Conservation (phyloP, 1,140 invertebrate genomes). For the Reticulitermes speratus region DNA sequence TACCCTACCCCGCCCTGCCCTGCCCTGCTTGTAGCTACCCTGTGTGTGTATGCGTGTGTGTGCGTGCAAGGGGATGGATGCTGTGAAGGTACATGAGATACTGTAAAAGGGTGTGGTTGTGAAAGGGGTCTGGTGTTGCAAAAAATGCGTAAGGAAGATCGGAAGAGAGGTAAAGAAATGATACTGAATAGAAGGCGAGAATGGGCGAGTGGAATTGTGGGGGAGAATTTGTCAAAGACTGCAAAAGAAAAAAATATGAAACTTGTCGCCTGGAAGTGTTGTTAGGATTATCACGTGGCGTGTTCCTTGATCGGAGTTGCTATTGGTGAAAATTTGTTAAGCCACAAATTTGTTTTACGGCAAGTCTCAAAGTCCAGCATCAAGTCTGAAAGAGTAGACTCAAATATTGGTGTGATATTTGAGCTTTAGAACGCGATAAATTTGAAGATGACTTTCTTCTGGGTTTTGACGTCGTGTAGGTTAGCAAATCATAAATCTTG, state of each 20-base stretch:
- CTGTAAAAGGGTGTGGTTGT: slow-evolving; percentile 4
- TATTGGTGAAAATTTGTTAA: too few relatives aligned
- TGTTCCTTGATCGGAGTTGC: too few relatives aligned
- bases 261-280: background rate
- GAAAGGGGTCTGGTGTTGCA: background rate
- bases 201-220: background rate
- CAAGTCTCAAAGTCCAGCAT: too few relatives aligned
- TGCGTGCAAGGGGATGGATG: background rate
- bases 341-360: too few relatives aligned
- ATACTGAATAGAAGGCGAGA: background rate
- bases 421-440: too few relatives aligned
- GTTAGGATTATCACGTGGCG: too few relatives aligned
- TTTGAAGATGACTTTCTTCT: too few relatives aligned
- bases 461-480: too few relatives aligned
- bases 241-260: background rate
- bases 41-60: background rate
- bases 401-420: too few relatives aligned
- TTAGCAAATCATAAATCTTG: too few relatives aligned
- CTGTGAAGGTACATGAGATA: background rate
- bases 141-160: background rate
- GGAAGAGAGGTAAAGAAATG: background rate
- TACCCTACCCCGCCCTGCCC: background rate
- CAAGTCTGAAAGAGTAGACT: too few relatives aligned
- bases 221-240: background rate
- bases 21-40: background rate